Conservation (phyloP, 2,113 vertebrate genomes). For the Regulus satrapa region DNA sequence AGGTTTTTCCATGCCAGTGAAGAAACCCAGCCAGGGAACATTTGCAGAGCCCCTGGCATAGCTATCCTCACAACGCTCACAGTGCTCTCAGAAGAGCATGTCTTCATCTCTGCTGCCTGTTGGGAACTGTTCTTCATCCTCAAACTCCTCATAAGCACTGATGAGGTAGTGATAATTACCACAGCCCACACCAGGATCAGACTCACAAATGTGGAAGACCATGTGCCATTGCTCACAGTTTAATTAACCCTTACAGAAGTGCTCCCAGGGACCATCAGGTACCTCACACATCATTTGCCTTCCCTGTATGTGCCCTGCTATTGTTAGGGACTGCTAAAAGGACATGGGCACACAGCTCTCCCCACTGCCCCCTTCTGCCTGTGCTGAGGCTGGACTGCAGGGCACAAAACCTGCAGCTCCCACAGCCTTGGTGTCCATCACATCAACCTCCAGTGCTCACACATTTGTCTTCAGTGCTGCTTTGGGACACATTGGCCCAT, state of each 20-base stretch:
- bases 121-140: background rate
- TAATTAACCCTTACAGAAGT: background rate
- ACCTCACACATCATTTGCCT: background rate
- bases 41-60: background rate
- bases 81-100: background rate
- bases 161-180: background rate
- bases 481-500: background rate
- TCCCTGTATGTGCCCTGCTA: background rate
- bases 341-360: rapidly evolving
- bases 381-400: background rate
- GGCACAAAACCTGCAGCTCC: background rate
- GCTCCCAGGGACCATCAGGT: background rate
- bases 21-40: background rate
- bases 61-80: background rate
- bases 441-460: rapidly evolving
- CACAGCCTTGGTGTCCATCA: background rate
- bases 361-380: background rate
- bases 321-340: background rate
- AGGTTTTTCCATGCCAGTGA: background rate
- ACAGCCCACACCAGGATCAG: background rate
- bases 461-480: background rate
- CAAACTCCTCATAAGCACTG: background rate
- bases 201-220: background rate
- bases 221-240: background rate
- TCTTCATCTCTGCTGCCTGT: background rate